Percentiles rank a stretch among this genome's conserved stretches.
Evolutionary conservation across 2,888 invertebrate genomes (phyloP).

Genomic region (Yponomeuta malinellus): DNA sequence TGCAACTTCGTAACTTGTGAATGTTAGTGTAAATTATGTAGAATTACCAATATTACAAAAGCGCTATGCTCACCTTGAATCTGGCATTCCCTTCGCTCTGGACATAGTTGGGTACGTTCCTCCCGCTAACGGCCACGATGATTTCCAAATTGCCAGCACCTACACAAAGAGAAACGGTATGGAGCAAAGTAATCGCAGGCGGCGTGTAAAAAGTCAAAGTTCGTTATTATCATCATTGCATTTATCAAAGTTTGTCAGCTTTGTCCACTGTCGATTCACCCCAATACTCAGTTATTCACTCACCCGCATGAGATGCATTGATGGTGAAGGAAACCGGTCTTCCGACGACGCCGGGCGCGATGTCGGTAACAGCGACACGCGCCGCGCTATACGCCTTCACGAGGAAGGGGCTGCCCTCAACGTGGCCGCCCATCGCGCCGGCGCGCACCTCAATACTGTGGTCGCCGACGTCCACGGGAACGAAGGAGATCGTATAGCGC

Average conservation of each 20-base stretch:
- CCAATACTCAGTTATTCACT: conserved; percentile 13
- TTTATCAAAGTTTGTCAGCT: no score
- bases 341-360: conserved; percentile 92
- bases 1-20: no score
- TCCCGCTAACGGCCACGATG: conserved; percentile 95
- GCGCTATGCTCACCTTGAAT: conserved; percentile 78
- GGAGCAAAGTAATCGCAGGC: not conserved
- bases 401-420: conserved; percentile 96
- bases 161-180: conserved; percentile 27
- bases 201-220: not conserved
- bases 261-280: no score
- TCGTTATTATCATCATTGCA: no score
- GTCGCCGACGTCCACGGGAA: conserved; percentile 93
- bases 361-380: conserved; percentile 95
- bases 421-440: conserved; percentile 81
- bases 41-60: no score
- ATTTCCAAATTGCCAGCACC: conserved; percentile 98
- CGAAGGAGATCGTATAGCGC: conserved; percentile 80
- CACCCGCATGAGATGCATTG: conserved; percentile 83
- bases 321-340: conserved; percentile 96
- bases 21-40: no score
- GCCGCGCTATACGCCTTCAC: conserved; percentile 97
- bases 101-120: conserved; percentile 98
- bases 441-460: conserved; percentile 88
- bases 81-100: conserved; percentile 98